These are phyloP conservation scores for Cheilinus undulatus DNA, from an alignment of 2,113 vertebrate genomes.

Conservation along the genomic window DNA sequence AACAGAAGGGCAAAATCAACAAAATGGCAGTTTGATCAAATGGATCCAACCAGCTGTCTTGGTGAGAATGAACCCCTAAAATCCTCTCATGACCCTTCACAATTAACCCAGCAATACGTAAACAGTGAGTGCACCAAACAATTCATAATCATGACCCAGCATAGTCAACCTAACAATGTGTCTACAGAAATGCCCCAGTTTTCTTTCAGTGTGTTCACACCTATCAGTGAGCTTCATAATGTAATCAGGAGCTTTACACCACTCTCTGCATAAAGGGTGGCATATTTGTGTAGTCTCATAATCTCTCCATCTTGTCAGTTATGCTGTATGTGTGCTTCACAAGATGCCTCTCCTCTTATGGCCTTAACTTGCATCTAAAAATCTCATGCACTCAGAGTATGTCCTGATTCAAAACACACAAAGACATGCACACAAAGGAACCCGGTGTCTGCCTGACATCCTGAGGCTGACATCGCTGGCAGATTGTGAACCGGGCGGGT, in stretches of 20 bases:
- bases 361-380: background rate
- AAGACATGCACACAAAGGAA: conserved; percentile 7
- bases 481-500: conserved; percentile 45
- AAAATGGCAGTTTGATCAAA: no score
- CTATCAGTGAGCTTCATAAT: background rate
- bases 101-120: no score
- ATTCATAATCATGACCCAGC: no score
- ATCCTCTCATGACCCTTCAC: no score
- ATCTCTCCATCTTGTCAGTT: background rate
- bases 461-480: conserved; percentile 52
- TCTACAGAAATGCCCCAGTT: no score
- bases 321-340: no score
- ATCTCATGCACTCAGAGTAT: background rate
- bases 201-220: no score
- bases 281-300: background rate
- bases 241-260: background rate
- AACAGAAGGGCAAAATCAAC: no score
- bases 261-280: background rate
- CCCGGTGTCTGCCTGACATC: conserved; percentile 42
- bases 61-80: no score
- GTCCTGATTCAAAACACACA: conserved; percentile 27
- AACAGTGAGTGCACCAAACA: no score
- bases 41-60: no score
- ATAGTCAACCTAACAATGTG: no score
- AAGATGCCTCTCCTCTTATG: background rate